Evolutionary conservation across 2,113 vertebrate species (phyloP), one percentile per base, ranked within the genome.

Genomic region (Brachionichthys hirsutus): DNA sequence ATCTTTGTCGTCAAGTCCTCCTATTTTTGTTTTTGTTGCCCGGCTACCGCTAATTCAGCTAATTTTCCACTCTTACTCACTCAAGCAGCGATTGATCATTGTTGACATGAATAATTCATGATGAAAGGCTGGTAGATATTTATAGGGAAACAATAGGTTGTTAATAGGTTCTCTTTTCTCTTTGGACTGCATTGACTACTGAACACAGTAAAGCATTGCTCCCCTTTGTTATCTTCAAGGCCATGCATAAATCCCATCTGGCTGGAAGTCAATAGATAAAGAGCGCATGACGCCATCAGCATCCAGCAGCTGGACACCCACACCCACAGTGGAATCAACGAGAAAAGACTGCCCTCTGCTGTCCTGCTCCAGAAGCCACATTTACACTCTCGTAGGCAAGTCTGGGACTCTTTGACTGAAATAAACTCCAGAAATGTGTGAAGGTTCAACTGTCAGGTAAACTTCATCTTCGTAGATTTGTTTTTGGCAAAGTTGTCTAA

Each of bases 291-390:
- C 8, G 24, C 24, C 24, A 17, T 24, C n/a, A 49, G n/a, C 45
- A 4, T 40, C 12, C 2, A 35, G 4, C n/a, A 52, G 20, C 10
- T 13, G 52, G 50, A 69, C 66, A 36, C 20, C n/a, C 54, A 24
- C 20, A 52, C 12, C 18, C 22, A 2, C 6, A 16, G 17, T 38
- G 19, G 17, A 40, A 59, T 54, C 17, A 20, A 14, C 9, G 47
- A 18, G 71, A 64, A 70, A 60, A 79, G 55, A 43, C 69, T 80
- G 81, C 83, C 79, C 77, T 75, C 83, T 84, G 77, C 83, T 30
- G 24, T 8, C 8, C 24, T 30, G 24, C 24, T 30, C 5, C 24
- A 2, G 24, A 30, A 30, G 1, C 24, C 24, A 30, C 24, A 30
- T 30, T 30, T 8, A 30, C 24, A 6, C 8, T 30, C 24, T 30